Evolutionary conservation across 2,113 vertebrate species (phyloP).

Genomic region (Octodon degus): DNA sequence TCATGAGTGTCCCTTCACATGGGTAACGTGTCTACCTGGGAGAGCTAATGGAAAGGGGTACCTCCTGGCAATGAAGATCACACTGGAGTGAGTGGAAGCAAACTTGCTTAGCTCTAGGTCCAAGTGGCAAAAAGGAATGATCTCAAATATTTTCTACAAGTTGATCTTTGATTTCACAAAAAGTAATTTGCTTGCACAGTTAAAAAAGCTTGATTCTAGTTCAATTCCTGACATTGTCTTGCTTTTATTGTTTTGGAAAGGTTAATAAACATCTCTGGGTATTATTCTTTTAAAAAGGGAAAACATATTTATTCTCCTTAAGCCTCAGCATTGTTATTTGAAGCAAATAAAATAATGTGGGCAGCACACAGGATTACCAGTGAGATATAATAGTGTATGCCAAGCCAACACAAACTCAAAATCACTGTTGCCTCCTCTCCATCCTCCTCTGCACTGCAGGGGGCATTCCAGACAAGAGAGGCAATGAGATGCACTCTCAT

Average conservation of each 20-base stretch:
- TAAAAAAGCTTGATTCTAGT: not conserved
- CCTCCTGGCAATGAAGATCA: not conserved
- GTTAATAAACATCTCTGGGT: not conserved
- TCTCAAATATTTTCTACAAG: not conserved
- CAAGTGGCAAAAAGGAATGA: not conserved
- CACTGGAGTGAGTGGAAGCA: not conserved
- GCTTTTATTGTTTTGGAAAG: not conserved
- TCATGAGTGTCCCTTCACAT: not conserved
- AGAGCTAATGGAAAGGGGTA: not conserved
- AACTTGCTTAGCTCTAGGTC: not conserved
- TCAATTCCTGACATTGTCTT: not conserved
- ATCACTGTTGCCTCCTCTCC: not conserved
- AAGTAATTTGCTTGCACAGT: not conserved
- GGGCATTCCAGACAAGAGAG: not conserved
- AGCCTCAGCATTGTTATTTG: not conserved
- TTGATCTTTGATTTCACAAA: conserved; percentile 10
- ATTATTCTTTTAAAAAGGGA: not conserved
- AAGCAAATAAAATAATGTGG: not conserved
- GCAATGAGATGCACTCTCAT: not conserved
- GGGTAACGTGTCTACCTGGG: not conserved
- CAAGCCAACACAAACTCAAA: not conserved
- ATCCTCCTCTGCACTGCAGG: not conserved
- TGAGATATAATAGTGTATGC: not conserved
- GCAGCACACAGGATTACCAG: not conserved
- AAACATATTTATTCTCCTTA: not conserved